A percentile compares a stretch with the other conserved stretches of the same genome.
phyloP scores from a whole-genome alignment of 1,140 invertebrate genomes.

The Brachionus manjavacas region DNA sequence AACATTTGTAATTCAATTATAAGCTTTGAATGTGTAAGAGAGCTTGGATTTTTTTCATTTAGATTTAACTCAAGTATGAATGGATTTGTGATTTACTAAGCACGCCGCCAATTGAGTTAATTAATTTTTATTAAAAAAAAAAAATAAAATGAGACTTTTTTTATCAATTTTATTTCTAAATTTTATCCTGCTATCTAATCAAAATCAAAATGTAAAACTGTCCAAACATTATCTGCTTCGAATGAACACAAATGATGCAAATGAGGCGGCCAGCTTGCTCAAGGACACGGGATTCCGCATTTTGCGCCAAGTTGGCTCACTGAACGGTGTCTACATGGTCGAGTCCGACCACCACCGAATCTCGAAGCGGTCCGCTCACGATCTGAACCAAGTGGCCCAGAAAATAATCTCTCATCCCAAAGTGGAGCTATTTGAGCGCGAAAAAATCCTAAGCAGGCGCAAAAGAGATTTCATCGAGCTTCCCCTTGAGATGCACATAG shows the following conservation, averaged over 20 bases:
- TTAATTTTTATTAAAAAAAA: neutral
- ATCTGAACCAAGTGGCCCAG: neutral
- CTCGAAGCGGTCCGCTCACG: neutral
- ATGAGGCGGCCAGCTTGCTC: neutral
- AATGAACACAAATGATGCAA: neutral
- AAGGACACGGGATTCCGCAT: neutral
- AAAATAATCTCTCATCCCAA: neutral
- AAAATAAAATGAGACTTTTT: neutral
- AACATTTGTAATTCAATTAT: neutral
- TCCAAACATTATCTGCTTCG: conserved; percentile 1
- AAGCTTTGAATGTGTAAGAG: neutral
- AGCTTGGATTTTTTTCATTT: neutral
- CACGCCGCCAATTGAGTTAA: neutral
- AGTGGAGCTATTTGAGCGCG: neutral
- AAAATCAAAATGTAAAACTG: neutral
- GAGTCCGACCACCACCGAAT: neutral
- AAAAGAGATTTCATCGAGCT: conserved; percentile 30
- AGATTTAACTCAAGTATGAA: neutral
- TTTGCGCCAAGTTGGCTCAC: neutral
- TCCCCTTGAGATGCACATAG: neutral
- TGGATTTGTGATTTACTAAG: neutral
- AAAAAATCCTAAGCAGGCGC: neutral
- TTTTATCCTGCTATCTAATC: neutral
- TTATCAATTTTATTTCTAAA: neutral
- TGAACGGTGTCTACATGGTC: neutral